These are phyloP conservation scores for Acanthoscelides obtectus DNA, from an alignment of 2,888 invertebrate genomes.

Conservation along the genomic window DNA sequence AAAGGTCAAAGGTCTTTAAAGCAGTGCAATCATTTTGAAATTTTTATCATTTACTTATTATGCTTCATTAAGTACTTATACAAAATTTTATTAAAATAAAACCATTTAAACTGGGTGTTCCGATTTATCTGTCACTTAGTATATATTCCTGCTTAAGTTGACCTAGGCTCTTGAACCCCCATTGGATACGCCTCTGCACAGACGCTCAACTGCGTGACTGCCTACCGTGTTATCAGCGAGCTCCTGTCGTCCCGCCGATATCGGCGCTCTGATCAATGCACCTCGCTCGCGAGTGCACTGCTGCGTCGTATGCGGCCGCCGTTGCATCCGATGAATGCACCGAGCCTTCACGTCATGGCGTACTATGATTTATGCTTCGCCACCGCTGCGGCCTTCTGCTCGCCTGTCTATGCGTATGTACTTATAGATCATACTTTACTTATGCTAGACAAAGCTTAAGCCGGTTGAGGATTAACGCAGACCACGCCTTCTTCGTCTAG, in stretches of 20 bases:
- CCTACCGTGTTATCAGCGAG: no score
- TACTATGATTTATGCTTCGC: not conserved
- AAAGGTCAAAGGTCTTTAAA: no score
- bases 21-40: no score
- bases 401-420: slow-evolving; percentile 45
- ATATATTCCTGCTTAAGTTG: no score
- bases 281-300: not conserved
- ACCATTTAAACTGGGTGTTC: no score
- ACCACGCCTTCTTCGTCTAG: not conserved
- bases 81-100: no score
- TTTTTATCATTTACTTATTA: no score
- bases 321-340: not conserved
- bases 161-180: no score
- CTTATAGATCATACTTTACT: slow-evolving; percentile 45
- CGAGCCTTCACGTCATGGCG: not conserved
- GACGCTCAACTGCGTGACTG: no score
- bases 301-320: not conserved
- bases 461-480: not conserved
- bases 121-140: no score
- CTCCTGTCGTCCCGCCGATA: not conserved
- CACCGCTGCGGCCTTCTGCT: slow-evolving; percentile 22
- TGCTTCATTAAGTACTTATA: no score
- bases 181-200: no score
- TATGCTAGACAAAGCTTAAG: slow-evolving; percentile 19
- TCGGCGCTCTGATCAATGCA: not conserved